Conservation (phyloP, 2,888 invertebrate species). For the Pilophorus perplexus region DNA sequence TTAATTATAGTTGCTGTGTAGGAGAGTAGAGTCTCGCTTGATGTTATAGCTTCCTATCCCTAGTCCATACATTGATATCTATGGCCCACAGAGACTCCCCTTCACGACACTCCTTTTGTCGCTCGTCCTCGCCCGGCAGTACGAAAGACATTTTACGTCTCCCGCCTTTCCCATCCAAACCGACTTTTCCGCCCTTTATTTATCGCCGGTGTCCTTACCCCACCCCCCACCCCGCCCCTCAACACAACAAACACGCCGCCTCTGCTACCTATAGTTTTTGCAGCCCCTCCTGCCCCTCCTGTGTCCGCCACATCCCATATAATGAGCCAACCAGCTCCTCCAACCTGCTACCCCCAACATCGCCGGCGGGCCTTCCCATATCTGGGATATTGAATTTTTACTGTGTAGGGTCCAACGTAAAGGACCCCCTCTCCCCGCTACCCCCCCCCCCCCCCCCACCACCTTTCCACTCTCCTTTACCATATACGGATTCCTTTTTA, state of each 20-base stretch:
- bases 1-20: too few relatives aligned
- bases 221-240: neutral
- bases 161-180: neutral
- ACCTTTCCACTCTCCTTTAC: neutral
- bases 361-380: neutral
- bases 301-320: neutral
- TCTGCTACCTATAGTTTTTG: slow-evolving; percentile 13
- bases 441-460: neutral
- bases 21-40: too few relatives aligned
- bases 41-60: neutral
- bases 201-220: neutral
- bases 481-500: too few relatives aligned
- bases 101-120: neutral
- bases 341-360: neutral
- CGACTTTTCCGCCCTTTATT: slow-evolving; percentile 16
- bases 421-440: neutral
- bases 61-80: neutral
- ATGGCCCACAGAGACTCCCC: neutral
- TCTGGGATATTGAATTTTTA: slow-evolving; percentile 26
- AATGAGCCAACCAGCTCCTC: neutral
- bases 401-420: neutral
- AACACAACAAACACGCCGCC: too few relatives aligned
- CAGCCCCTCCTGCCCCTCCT: neutral
- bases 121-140: neutral
- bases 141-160: slow-evolving; percentile 14